A percentile compares a stretch with the other conserved stretches of the same genome.
Evolutionary conservation across 2,797 vertebrate species (phyloP).

Genomic region (Mycteria americana): DNA sequence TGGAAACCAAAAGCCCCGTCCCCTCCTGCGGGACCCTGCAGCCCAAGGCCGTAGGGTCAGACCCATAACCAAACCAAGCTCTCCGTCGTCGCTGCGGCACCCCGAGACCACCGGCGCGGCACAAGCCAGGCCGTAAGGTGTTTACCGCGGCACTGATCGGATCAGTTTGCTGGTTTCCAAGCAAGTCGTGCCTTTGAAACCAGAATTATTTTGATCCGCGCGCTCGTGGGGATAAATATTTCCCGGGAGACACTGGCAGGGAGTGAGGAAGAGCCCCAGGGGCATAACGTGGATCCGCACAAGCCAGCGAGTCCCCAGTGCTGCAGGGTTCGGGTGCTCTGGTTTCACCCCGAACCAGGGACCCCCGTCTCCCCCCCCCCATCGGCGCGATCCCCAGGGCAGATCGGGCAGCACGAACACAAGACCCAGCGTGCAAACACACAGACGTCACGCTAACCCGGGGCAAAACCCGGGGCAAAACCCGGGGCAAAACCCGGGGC

Average conservation of each 20-base stretch:
- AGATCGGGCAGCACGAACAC: background rate
- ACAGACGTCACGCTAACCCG: no score
- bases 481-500: background rate
- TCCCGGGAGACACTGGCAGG: rapidly evolving
- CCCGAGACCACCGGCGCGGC: background rate
- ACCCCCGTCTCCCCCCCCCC: background rate
- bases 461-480: no score
- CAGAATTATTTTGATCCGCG: background rate
- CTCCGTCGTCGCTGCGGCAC: rapidly evolving
- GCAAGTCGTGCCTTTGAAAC: background rate
- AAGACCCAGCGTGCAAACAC: background rate
- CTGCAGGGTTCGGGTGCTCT: rapidly evolving
- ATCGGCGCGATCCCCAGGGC: background rate
- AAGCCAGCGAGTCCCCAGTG: background rate
- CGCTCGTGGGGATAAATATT: background rate
- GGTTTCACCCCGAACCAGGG: background rate
- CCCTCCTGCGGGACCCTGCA: background rate
- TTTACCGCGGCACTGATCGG: rapidly evolving
- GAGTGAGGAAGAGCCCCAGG: background rate
- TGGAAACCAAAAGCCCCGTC: background rate
- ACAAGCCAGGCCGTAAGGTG: rapidly evolving
- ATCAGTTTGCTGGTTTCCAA: background rate
- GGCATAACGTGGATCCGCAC: rapidly evolving
- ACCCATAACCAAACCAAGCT: background rate
- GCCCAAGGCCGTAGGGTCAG: background rate